Percentiles rank a stretch among this genome's conserved stretches.
These are phyloP conservation scores for Eufriesea mexicana DNA, from an alignment of 1,140 invertebrate species.

Conservation along the genomic window DNA sequence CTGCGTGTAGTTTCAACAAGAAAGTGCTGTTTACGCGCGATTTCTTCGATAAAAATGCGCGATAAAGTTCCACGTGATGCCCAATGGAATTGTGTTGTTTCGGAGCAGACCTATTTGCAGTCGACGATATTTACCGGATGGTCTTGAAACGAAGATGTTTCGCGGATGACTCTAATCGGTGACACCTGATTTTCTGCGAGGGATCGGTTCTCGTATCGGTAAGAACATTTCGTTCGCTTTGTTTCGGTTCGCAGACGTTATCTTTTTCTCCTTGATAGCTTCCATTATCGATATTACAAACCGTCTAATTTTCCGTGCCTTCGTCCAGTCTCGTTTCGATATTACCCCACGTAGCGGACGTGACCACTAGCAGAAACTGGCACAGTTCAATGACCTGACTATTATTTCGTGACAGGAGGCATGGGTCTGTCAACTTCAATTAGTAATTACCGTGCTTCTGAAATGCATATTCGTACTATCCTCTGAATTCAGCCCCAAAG, in stretches of 20 bases:
- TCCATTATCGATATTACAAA: not conserved
- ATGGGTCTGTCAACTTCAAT: constrained; percentile 58
- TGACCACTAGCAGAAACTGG: constrained; percentile 26
- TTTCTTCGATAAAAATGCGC: constrained; percentile 36
- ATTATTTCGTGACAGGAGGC: constrained; percentile 48
- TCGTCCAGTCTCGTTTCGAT: constrained; percentile 1
- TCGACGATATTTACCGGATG: constrained; percentile 13
- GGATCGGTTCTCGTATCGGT: not conserved
- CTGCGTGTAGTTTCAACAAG: not conserved
- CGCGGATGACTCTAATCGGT: not conserved
- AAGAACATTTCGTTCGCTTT: not conserved
- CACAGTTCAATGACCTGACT: constrained; percentile 48
- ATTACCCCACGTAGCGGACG: not conserved
- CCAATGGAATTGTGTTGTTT: constrained; percentile 18
- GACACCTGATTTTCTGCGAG: not conserved
- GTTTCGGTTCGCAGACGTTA: not conserved
- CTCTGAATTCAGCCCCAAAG: constrained; percentile 78
- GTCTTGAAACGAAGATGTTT: constrained; percentile 36
- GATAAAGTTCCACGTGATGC: constrained; percentile 24
- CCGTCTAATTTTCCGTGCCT: not conserved
- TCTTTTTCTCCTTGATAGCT: not conserved
- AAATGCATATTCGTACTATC: constrained; percentile 70
- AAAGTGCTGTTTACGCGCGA: constrained; percentile 30
- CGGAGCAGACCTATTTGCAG: not conserved
- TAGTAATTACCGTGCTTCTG: constrained; percentile 62